Conservation (phyloP, 2,113 vertebrate genomes). For the Peucedramus taeniatus region DNA sequence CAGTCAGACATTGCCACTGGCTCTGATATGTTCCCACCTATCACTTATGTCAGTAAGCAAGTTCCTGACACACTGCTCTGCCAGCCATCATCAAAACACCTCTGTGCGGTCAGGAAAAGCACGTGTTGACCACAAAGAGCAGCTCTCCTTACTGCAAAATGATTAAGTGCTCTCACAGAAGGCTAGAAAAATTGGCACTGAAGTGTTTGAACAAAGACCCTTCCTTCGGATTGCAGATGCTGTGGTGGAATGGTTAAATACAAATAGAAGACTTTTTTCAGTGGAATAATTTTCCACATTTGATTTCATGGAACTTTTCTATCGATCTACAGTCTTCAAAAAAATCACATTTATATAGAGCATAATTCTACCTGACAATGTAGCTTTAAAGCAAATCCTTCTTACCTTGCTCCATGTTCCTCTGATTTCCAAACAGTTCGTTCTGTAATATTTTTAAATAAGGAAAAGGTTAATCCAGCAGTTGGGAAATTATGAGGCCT, state of each 20-base stretch:
- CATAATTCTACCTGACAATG: neutral
- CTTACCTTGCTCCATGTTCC: neutral
- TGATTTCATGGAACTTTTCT: neutral
- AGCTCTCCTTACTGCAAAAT: neutral
- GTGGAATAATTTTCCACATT: neutral
- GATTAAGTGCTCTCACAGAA: neutral
- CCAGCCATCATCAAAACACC: slow-evolving; percentile 39
- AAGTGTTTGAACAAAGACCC: neutral
- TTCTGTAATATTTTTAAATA: neutral
- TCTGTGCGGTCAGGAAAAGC: neutral
- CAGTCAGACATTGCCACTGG: neutral
- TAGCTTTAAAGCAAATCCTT: neutral
- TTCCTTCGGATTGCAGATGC: neutral
- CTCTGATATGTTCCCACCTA: neutral
- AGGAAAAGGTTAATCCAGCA: neutral
- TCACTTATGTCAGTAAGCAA: neutral
- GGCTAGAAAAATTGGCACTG: neutral
- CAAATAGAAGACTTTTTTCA: neutral
- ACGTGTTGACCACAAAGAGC: neutral
- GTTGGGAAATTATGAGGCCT: neutral
- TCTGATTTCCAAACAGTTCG: neutral
- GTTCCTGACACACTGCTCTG: neutral
- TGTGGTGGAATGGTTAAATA: neutral
- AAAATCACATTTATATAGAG: neutral
- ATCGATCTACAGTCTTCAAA: neutral